Conservation (phyloP, 2,113 vertebrate species). For the Muntiacus reevesi region DNA sequence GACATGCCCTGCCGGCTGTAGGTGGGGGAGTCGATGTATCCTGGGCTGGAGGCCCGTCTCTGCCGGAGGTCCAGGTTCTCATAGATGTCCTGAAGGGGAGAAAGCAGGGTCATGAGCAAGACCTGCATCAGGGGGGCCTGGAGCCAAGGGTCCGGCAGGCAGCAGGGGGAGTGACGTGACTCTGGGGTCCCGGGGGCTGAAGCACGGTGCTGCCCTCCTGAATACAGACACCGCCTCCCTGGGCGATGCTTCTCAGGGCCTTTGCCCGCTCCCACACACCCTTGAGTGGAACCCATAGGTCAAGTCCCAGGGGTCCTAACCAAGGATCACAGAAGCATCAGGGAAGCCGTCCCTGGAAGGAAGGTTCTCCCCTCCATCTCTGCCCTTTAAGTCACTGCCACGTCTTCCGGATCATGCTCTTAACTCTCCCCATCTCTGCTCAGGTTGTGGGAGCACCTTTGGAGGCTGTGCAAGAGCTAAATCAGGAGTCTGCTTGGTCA, state of each 20-base stretch:
- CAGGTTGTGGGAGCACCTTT: neutral
- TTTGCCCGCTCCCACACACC: neutral
- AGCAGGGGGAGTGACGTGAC: neutral
- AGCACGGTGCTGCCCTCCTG: neutral
- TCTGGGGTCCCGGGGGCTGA: neutral
- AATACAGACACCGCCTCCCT: neutral
- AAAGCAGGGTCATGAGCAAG: neutral
- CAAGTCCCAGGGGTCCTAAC: neutral
- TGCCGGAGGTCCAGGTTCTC: constrained; percentile 92
- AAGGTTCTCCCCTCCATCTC: neutral
- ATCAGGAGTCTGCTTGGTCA: neutral
- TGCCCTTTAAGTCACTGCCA: neutral
- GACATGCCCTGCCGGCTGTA: constrained; percentile 95
- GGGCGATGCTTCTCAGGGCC: neutral
- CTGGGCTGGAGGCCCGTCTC: constrained; percentile 93
- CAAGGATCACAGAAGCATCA: neutral
- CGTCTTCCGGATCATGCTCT: neutral
- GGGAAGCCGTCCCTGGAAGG: neutral
- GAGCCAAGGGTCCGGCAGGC: neutral
- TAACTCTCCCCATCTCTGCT: neutral
- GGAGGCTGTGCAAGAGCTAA: neutral
- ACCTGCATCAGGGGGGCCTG: neutral
- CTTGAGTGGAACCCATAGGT: neutral
- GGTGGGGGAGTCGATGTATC: constrained; percentile 94
- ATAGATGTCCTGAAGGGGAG: constrained; percentile 88